A percentile compares a stretch with the other conserved stretches of the same genome.
Conservation (phyloP, 2,113 vertebrate genomes). For the Halcyon senegalensis region DNA sequence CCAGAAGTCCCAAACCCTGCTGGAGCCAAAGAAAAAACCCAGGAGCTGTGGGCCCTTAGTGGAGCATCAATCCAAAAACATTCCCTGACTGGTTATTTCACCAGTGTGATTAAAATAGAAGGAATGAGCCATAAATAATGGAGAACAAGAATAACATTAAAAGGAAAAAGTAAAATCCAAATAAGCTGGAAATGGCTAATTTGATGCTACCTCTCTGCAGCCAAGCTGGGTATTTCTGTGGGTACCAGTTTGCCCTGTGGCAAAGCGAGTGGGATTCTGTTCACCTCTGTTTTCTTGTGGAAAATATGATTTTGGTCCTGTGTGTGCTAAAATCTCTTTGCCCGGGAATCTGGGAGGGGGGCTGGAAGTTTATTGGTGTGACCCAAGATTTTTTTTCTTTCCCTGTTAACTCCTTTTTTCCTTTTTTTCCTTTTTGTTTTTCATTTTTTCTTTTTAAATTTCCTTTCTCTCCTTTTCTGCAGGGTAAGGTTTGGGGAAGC, state of each 20-base stretch:
- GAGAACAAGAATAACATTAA: not conserved
- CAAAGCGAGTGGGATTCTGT: accelerated
- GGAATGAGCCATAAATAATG: not conserved
- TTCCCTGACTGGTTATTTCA: not conserved
- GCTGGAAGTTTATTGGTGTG: not conserved
- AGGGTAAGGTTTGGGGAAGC: not conserved
- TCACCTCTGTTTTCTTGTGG: not conserved
- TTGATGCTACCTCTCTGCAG: not conserved
- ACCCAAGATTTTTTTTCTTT: not conserved
- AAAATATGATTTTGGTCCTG: not conserved
- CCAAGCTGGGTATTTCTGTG: not conserved
- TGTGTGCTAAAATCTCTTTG: not conserved
- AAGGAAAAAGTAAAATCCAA: not conserved
- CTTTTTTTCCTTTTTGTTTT: not conserved
- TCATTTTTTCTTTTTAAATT: not conserved
- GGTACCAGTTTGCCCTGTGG: not conserved
- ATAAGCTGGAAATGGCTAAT: not conserved
- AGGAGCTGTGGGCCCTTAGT: not conserved
- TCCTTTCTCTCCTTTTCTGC: not conserved
- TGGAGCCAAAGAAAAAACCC: not conserved
- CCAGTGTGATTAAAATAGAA: not conserved
- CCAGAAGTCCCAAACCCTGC: not conserved
- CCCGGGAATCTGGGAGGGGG: not conserved
- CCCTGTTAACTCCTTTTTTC: not conserved
- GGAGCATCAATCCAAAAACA: not conserved